These are phyloP conservation scores for Palythoa caribaeorum DNA, from an alignment of 92 coral and sea anemone species.

Conservation along the genomic window DNA sequence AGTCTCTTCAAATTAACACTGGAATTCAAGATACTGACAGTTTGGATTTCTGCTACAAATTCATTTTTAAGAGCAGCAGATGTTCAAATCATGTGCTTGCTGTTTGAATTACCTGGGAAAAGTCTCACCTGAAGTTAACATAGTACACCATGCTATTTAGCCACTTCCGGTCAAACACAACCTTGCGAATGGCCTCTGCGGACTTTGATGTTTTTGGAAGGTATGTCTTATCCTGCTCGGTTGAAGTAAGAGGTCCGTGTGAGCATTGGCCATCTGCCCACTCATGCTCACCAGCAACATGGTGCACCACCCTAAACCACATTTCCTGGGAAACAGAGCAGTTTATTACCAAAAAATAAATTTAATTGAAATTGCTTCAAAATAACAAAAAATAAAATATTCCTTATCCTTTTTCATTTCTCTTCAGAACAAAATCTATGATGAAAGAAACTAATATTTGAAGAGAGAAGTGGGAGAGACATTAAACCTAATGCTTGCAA, in stretches of 20 bases:
- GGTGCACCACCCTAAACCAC: conserved; percentile 70
- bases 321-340: conserved; percentile 46
- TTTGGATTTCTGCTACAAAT: conserved; percentile 6
- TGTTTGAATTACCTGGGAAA: conserved; percentile 1
- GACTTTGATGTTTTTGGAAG: conserved; percentile 60
- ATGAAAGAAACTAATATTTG: not conserved
- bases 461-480: conserved; percentile 15
- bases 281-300: conserved; percentile 75
- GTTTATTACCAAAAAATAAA: not conserved
- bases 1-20: not conserved
- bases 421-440: conserved; percentile 1
- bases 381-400: not conserved
- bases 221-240: conserved; percentile 53
- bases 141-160: conserved; percentile 53
- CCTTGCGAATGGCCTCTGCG: conserved; percentile 62
- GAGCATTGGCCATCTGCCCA: conserved; percentile 72
- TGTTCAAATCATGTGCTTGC: not conserved
- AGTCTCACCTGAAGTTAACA: conserved; percentile 65
- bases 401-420: not conserved
- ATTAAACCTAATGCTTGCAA: not conserved
- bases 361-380: not conserved
- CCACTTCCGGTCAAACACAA: conserved; percentile 66
- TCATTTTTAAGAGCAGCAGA: conserved; percentile 5
- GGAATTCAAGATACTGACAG: conserved; percentile 5
- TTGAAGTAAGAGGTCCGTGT: conserved; percentile 73